Conservation (phyloP, 2,113 vertebrate species). For the Nothoprocta perdicaria region DNA sequence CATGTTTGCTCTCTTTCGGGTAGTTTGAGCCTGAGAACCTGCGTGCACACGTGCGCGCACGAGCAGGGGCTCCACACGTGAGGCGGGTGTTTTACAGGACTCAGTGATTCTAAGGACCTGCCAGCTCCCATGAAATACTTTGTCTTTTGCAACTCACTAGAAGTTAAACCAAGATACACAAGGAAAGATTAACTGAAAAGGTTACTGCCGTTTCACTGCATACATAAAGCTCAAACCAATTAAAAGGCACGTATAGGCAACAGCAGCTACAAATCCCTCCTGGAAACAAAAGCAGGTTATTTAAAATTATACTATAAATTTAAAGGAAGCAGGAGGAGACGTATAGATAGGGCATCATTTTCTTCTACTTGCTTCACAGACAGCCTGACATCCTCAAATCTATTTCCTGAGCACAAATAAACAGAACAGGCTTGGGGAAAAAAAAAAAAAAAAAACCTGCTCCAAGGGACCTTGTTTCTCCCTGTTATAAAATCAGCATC, state of each 20-base stretch:
- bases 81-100: neutral
- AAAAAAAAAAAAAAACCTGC: neutral
- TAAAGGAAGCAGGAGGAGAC: neutral
- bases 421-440: neutral
- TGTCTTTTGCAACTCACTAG: neutral
- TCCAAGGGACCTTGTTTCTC: constrained; percentile 12
- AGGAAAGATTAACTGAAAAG: constrained; percentile 4
- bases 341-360: neutral
- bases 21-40: constrained; percentile 15
- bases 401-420: constrained; percentile 15
- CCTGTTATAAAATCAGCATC: constrained; percentile 45
- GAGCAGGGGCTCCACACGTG: neutral
- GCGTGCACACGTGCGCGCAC: neutral
- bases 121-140: constrained; percentile 15
- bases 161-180: constrained; percentile 44
- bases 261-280: neutral
- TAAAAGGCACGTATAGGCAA: neutral
- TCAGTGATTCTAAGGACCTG: constrained; percentile 9
- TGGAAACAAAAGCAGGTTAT: neutral
- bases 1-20: constrained; percentile 16
- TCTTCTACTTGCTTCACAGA: neutral
- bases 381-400: neutral
- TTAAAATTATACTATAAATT: neutral
- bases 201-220: neutral
- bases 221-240: constrained; percentile 35